Evolutionary conservation across 1,140 invertebrate genomes (phyloP).

Genomic region (Hypothenemus hampei): DNA sequence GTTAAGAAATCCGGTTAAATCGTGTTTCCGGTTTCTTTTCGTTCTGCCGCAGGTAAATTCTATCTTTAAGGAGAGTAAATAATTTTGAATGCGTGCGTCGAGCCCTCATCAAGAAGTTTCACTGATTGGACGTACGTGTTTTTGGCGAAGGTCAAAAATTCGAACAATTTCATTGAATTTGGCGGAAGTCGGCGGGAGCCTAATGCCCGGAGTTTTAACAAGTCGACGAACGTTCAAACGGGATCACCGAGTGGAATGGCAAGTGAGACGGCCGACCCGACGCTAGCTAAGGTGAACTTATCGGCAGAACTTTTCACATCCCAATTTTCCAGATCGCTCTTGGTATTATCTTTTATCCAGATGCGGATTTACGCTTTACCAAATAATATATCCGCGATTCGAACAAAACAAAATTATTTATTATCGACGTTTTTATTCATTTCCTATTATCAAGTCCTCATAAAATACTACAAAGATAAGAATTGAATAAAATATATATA

Average conservation of each 20-base stretch:
- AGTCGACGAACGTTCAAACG: slow-evolving; percentile 29
- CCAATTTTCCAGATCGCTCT: slow-evolving; percentile 30
- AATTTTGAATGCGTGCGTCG: slow-evolving; percentile 28
- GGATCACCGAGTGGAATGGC: slow-evolving; percentile 25
- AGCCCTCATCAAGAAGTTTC: slow-evolving; percentile 30
- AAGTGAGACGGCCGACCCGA: slow-evolving; percentile 16
- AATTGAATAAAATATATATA: no score
- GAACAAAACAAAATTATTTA: no score
- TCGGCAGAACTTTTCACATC: slow-evolving; percentile 25
- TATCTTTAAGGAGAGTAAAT: slow-evolving; percentile 28
- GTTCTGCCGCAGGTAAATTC: slow-evolving; percentile 20
- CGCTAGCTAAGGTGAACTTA: slow-evolving; percentile 26
- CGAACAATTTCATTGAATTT: slow-evolving; percentile 32
- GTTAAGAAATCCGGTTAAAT: no score
- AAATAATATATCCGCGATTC: slow-evolving; percentile 13
- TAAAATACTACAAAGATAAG: no score
- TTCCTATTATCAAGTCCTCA: no score
- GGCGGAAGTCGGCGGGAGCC: slow-evolving; percentile 27
- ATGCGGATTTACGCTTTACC: slow-evolving; percentile 12
- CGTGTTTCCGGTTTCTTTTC: slow-evolving; percentile 13
- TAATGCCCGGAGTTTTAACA: slow-evolving; percentile 28
- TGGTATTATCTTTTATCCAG: slow-evolving; percentile 31
- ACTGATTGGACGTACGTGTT: slow-evolving; percentile 29
- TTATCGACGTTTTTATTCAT: no score
- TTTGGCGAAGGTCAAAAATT: slow-evolving; percentile 32